Evolutionary conservation across 2,797 vertebrate species (phyloP), one percentile per base, ranked within the genome.

Genomic region (Hylomyscus alleni): DNA sequence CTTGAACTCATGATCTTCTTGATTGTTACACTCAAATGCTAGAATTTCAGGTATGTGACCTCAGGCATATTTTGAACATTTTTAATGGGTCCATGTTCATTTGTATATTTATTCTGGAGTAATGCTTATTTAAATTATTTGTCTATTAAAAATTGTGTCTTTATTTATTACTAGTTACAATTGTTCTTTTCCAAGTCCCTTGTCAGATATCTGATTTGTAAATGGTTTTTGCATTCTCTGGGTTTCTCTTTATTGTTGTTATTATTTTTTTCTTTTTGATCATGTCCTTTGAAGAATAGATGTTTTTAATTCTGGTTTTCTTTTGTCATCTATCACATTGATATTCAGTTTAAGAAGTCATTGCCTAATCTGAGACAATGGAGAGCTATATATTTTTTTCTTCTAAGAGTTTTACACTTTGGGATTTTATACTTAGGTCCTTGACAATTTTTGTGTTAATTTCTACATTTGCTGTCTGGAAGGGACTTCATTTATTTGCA

Each of bases 341-440:
- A 34, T 69, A 31, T 88, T 44, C 44, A 52, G 13, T 34, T 62
- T 72, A 78, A 77, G 29, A 86, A 88, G 14, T 50, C 11, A 29
- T 65, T 62, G 22, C n/a, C 40, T 69, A 87, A 91, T 73, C 2
- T 31, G 91, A 80, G 89, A 24, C 72, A 17, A 54, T 92, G 13
- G 81, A 95, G 40, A 86, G 50, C 50, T 89, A 29, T 40, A 78
- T 52, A 15, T 82, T 24, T 81, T 91, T 67, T 82, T 47, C 72
- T 94, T 80, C 12, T 40, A 89, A 62, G 65, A 95, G 73, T 62
- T 87, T 93, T 93, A 76, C 3, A 52, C 37, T 81, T 92, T 86
- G 80, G 58, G 17, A n/a, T 85, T 50, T 81, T 89, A 65, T 50
- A 40, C 72, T 92, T 81, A 54, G 20, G 73, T 84, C 11, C 82